These are phyloP conservation scores for Melipona beecheii DNA, from an alignment of 2,888 invertebrate species.

Conservation along the genomic window DNA sequence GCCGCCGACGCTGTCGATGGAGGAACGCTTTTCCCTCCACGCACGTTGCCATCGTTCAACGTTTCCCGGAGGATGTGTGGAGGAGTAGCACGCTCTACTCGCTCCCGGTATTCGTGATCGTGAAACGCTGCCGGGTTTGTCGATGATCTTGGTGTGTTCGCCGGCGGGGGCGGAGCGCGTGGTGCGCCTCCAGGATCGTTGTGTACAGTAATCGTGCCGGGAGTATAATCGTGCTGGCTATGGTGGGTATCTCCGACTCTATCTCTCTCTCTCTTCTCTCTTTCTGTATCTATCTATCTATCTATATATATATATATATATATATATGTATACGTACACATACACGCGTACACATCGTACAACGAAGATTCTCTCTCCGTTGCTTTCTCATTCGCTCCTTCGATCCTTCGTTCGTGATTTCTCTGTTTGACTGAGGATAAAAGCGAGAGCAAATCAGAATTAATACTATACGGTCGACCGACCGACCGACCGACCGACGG, in stretches of 20 bases:
- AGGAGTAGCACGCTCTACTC: constrained; percentile 50
- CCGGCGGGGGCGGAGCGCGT: constrained; percentile 57
- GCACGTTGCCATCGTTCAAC: constrained; percentile 58
- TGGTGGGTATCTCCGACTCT: constrained; percentile 34
- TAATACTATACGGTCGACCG: constrained; percentile 41
- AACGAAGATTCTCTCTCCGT: neutral
- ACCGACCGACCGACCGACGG: constrained; percentile 52
- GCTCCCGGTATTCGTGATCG: constrained; percentile 59
- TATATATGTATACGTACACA: too few species aligned
- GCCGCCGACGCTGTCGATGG: constrained; percentile 57
- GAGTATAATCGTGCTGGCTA: constrained; percentile 64
- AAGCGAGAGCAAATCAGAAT: constrained; percentile 52
- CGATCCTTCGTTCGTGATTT: constrained; percentile 10
- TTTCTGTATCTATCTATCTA: too few species aligned
- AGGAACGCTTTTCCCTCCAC: constrained; percentile 65
- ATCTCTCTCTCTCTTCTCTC: too few species aligned
- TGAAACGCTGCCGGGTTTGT: constrained; percentile 56
- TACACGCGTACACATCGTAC: neutral
- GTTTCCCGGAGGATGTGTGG: constrained; percentile 54
- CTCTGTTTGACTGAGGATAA: neutral
- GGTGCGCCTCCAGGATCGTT: constrained; percentile 44
- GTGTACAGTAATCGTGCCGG: constrained; percentile 62
- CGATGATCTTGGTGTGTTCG: constrained; percentile 60
- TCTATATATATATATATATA: too few species aligned
- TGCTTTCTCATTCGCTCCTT: constrained; percentile 16